phyloP scores from a whole-genome alignment of 2,888 invertebrate genomes.

The Nemoura dubitans region DNA sequence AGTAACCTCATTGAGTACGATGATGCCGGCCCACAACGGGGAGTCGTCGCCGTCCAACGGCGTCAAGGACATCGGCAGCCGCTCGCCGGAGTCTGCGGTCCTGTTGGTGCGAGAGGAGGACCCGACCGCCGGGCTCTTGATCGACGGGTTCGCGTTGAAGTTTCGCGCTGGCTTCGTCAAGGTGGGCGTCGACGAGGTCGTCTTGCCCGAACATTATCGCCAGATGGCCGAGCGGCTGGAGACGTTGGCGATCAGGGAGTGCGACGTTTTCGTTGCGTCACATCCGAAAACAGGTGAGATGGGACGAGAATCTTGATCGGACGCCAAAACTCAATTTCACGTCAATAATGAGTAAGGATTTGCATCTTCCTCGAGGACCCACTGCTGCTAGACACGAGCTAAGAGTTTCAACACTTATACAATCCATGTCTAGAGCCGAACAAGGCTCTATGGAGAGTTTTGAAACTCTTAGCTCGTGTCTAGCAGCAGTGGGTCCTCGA shows the following conservation, averaged over 20 bases:
- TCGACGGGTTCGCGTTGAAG: slow-evolving; percentile 50
- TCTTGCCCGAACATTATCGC: slow-evolving; percentile 56
- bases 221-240: slow-evolving; percentile 56
- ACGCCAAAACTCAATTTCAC: too few relatives aligned
- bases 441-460: too few relatives aligned
- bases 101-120: neutral
- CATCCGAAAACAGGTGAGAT: slow-evolving; percentile 55
- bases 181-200: slow-evolving; percentile 57
- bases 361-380: too few relatives aligned
- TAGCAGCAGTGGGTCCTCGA: too few relatives aligned
- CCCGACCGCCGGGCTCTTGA: neutral
- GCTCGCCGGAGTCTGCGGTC: neutral
- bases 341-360: too few relatives aligned
- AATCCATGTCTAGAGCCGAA: too few relatives aligned
- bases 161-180: slow-evolving; percentile 52
- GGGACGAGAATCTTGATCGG: too few relatives aligned
- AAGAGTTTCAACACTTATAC: too few relatives aligned
- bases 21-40: neutral
- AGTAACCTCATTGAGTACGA: too few relatives aligned
- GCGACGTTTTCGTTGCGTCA: slow-evolving; percentile 59
- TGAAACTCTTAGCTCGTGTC: too few relatives aligned
- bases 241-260: slow-evolving; percentile 60
- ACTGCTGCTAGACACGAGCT: too few relatives aligned
- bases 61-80: neutral
- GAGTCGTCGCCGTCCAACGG: neutral